These are phyloP conservation scores for Bothrops alternatus DNA, from an alignment of 2,797 vertebrate species.

Conservation along the genomic window DNA sequence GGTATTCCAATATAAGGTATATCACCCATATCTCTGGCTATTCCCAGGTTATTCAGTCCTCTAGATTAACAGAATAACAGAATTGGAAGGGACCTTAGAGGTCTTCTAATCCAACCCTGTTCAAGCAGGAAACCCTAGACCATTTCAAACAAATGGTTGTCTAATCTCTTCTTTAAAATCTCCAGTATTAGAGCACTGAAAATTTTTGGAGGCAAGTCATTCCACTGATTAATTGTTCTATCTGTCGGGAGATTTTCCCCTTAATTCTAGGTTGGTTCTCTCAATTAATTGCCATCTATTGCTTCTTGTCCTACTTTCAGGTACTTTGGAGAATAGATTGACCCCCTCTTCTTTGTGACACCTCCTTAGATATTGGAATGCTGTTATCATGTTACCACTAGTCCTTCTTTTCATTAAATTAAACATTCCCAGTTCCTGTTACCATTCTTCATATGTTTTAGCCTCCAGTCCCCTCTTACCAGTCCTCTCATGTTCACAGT, in stretches of 20 bases:
- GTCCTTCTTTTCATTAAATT: not conserved
- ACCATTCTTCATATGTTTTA: not conserved
- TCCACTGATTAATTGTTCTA: too few species aligned
- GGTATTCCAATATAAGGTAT: not conserved
- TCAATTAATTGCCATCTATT: too few species aligned
- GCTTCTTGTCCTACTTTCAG: too few species aligned
- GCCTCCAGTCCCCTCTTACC: not conserved
- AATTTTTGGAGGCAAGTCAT: not conserved
- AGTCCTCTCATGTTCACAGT: not conserved
- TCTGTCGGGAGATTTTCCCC: too few species aligned
- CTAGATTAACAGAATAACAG: not conserved
- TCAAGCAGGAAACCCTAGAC: not conserved
- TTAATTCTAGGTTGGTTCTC: too few species aligned
- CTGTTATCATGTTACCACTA: not conserved
- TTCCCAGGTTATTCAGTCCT: not conserved
- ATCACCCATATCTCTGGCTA: not conserved
- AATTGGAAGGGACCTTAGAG: not conserved
- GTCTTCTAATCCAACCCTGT: not conserved
- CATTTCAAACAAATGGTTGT: not conserved
- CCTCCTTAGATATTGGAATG: not conserved
- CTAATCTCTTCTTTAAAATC: not conserved
- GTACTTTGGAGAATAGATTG: not conserved
- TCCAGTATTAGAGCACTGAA: not conserved
- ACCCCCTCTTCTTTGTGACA: not conserved
- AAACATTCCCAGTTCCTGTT: not conserved